Evolutionary conservation across 2,113 vertebrate species (phyloP).

Genomic region (Neopipo cinnamomea): DNA sequence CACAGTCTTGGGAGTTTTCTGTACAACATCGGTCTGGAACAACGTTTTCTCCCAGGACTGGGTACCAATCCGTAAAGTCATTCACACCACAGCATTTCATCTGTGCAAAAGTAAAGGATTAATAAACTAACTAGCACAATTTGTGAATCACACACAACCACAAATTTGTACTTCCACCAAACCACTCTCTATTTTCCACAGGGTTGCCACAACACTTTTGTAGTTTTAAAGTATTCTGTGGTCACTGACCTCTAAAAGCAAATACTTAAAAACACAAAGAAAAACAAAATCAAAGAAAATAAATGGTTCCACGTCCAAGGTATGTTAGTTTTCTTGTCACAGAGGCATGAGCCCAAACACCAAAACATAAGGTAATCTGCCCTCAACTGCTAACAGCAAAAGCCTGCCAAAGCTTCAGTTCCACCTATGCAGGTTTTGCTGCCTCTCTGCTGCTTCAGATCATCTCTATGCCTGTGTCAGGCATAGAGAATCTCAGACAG

Average conservation of each 20-base stretch:
- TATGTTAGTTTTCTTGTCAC: neutral
- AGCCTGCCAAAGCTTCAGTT: neutral
- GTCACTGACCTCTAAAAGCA: neutral
- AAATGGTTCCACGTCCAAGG: neutral
- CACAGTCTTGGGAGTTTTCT: constrained; percentile 95
- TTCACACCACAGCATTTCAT: constrained; percentile 97
- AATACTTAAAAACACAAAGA: neutral
- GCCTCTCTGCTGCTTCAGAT: neutral
- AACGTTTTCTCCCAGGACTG: constrained; percentile 86
- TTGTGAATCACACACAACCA: neutral
- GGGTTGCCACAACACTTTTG: neutral
- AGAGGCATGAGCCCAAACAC: neutral
- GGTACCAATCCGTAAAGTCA: constrained; percentile 90
- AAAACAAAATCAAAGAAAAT: neutral
- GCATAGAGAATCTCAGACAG: neutral
- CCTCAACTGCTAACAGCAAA: neutral
- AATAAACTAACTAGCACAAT: neutral
- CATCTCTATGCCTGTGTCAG: neutral
- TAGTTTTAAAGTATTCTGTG: neutral
- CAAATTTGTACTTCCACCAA: neutral
- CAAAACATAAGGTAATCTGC: neutral
- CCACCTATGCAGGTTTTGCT: neutral
- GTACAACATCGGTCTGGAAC: constrained; percentile 96
- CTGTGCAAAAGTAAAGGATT: constrained; percentile 57
- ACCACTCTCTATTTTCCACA: neutral